Base-by-base conservation (phyloP, 2,797 vertebrate genomes). In the Kryptolebias ocellatus region DNA sequence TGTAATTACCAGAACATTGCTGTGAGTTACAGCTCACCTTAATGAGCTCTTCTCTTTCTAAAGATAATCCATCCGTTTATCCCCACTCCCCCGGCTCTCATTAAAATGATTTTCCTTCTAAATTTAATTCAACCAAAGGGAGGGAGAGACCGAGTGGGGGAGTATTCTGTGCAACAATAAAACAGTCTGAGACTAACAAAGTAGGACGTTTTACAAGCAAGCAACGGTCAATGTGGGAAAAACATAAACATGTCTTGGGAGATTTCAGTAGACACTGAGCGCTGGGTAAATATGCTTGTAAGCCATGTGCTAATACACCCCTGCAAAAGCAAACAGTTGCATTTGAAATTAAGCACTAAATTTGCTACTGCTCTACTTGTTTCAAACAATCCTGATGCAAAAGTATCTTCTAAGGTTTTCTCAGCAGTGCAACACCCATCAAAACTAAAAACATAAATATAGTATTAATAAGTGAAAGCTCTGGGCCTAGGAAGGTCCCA, bases 61-160 rank as follows among this genome's bases (percentile, higher is more conserved):
- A 88, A 90, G 88, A 89, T 90, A 90, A 92, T 90, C 86, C 87
- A 89, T 80, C 87, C 86, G 66, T 88, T 92, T 92, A 92, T 90
- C 83, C 89, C 78, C 66, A 67, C 74, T 92, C 91, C 90, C 91
- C 76, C 78, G 90, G 83, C 89, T 90, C 90, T 91, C 90, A 88
- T 92, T 91, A 91, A 90, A 92, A 89, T 87, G 62, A 91, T 92
- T 89, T 91, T 88, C 83, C 85, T 86, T 87, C 86, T 88, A 88
- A 89, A 91, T 92, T 85, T 90, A 91, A 92, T 92, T 87, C 83
- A 39, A 73, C 72, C 64, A 67, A 79, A 81, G 69, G 59, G 69
- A 70, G 78, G 55, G 69, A 60, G 62, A 47, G 31, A 28, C 53
- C 64, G 52, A 65, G 67, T 28, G 58, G 42, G 28, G 56, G 65